Conservation (phyloP, 2,797 vertebrate species). For the Chelonia mydas region DNA sequence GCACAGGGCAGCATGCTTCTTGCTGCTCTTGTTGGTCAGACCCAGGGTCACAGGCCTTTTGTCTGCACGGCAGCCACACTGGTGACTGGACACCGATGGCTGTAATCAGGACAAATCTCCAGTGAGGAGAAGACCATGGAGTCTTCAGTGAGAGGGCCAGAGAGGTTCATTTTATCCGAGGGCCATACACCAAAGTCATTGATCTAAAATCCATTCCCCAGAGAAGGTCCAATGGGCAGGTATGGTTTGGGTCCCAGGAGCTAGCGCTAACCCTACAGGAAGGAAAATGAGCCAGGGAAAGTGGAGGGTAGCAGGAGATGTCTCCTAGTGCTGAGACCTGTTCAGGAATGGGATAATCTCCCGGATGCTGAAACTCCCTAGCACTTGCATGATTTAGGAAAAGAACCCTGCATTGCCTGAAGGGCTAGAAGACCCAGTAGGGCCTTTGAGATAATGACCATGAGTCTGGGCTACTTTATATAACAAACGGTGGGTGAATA, state of each 20-base stretch:
- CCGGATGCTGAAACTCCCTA: background rate
- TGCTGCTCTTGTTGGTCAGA: background rate
- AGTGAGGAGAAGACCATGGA: background rate
- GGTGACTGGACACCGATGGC: background rate
- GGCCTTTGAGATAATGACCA: background rate
- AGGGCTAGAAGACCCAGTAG: background rate
- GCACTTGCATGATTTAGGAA: background rate
- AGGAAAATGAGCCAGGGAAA: background rate
- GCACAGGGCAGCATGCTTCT: background rate
- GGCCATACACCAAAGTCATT: background rate
- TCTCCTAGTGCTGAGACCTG: accelerated
- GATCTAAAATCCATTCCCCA: background rate
- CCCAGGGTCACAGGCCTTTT: background rate
- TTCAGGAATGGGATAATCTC: background rate
- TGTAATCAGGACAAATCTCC: background rate
- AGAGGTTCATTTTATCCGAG: background rate
- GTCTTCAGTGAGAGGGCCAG: background rate
- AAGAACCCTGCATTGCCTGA: background rate
- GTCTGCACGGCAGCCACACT: background rate
- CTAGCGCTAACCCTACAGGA: background rate
- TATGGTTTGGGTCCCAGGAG: background rate
- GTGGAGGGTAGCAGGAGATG: background rate
- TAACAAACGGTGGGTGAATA: background rate
- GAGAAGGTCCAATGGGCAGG: background rate
- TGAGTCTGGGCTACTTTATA: background rate